phyloP scores from a whole-genome alignment of 92 coral and sea anemone genomes.

The Epizoanthus illoricatus region DNA sequence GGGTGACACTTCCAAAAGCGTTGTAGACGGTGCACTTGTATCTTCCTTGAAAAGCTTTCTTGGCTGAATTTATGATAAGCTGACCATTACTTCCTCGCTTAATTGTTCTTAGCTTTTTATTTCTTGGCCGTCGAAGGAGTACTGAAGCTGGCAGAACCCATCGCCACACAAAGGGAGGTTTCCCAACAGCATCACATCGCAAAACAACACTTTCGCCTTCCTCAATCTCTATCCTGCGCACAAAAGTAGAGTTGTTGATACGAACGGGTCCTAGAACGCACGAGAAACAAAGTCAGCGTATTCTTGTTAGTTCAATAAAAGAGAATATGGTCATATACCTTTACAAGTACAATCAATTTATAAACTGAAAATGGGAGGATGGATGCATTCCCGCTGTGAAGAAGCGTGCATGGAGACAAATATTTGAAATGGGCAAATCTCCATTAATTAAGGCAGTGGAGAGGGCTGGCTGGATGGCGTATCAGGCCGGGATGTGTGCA shows the following conservation, averaged over 20 bases:
- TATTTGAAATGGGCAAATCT: too few species aligned
- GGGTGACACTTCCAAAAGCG: background rate
- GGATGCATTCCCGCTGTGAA: too few species aligned
- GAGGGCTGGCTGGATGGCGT: too few species aligned
- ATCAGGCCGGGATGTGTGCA: too few species aligned
- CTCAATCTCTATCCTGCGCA: background rate
- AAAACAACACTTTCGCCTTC: constrained; percentile 29
- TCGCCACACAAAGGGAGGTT: constrained; percentile 20
- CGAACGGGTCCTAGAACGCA: constrained; percentile 14
- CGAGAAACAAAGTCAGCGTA: background rate
- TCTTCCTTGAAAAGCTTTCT: constrained; percentile 36
- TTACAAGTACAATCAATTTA: too few species aligned
- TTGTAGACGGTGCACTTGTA: constrained; percentile 32
- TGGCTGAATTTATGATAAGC: constrained; percentile 17
- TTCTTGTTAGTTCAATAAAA: background rate
- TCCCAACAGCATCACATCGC: constrained; percentile 24
- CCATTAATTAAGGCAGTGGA: too few species aligned
- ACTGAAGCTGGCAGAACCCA: constrained; percentile 4
- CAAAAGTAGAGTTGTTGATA: constrained; percentile 17
- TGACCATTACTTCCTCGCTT: constrained; percentile 21
- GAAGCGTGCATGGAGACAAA: too few species aligned
- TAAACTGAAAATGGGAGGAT: too few species aligned
- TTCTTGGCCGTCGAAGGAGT: constrained; percentile 1
- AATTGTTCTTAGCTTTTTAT: background rate
- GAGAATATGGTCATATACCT: background rate